Evolutionary conservation across 2,888 invertebrate species (phyloP).

Genomic region (Troides aeacus): DNA sequence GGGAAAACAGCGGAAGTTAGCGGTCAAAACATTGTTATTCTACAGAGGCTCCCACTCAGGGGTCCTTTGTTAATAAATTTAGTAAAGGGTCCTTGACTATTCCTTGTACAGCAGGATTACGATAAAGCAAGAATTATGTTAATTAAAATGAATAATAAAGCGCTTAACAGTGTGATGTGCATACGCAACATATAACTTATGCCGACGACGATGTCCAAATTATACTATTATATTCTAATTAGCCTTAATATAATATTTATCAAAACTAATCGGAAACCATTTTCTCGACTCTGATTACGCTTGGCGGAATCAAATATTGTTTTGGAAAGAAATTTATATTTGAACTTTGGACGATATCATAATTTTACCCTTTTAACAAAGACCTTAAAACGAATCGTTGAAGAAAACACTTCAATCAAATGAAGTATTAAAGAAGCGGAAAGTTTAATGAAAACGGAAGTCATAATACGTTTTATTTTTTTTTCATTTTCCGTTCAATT

Average conservation of each 20-base stretch:
- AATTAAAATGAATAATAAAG: neutral
- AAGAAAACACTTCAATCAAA: neutral
- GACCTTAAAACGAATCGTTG: neutral
- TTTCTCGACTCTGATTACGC: neutral
- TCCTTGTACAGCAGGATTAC: neutral
- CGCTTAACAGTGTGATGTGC: neutral
- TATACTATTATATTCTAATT: no score
- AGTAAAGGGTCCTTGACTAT: constrained; percentile 42
- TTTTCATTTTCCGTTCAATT: no score
- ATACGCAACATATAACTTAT: neutral
- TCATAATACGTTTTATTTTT: no score
- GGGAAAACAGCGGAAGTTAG: constrained; percentile 71
- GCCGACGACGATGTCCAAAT: neutral
- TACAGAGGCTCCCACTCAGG: constrained; percentile 50
- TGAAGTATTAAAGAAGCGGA: neutral
- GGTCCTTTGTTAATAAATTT: constrained; percentile 74
- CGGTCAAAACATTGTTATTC: constrained; percentile 79
- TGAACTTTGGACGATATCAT: neutral
- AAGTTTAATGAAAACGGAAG: neutral
- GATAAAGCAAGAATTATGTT: constrained; percentile 3
- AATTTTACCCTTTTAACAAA: neutral
- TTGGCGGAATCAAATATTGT: neutral
- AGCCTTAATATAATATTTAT: no score
- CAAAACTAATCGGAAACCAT: neutral
- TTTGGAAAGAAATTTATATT: neutral